Percentiles rank a stretch among this genome's conserved stretches.
Evolutionary conservation across 2,113 vertebrate genomes (phyloP).

Genomic region (Dissostichus mawsoni): DNA sequence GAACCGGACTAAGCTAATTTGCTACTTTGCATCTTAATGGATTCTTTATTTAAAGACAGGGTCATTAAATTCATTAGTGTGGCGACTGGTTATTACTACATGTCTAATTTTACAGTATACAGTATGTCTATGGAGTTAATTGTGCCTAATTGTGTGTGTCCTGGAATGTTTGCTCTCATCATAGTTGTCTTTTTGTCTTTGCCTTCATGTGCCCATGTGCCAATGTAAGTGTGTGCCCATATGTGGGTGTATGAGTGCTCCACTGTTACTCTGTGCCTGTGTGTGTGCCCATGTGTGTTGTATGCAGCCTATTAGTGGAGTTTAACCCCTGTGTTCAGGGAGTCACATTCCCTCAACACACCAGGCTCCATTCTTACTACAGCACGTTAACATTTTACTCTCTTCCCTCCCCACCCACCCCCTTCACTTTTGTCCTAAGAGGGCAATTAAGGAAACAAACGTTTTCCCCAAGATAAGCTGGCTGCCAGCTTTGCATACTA

Average conservation of each 20-base stretch:
- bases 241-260: slow-evolving; percentile 64
- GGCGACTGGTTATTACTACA: slow-evolving; percentile 39
- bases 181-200: slow-evolving; percentile 65
- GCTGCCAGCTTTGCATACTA: slow-evolving; percentile 91
- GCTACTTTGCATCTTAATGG: slow-evolving; percentile 25
- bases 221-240: slow-evolving; percentile 67
- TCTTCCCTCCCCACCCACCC: slow-evolving; percentile 77
- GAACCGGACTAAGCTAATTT: slow-evolving; percentile 1
- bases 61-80: slow-evolving; percentile 45
- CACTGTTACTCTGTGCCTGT: slow-evolving; percentile 48
- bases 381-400: slow-evolving; percentile 84
- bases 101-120: slow-evolving; percentile 54
- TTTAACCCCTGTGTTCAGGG: slow-evolving; percentile 84
- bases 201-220: slow-evolving; percentile 61
- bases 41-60: slow-evolving; percentile 40
- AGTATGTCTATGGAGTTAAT: slow-evolving; percentile 46
- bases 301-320: slow-evolving; percentile 80
- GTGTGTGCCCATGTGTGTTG: slow-evolving; percentile 67
- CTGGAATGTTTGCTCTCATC: slow-evolving; percentile 63
- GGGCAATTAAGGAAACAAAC: slow-evolving; percentile 93
- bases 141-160: slow-evolving; percentile 61
- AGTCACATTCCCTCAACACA: slow-evolving; percentile 79
- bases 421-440: slow-evolving; percentile 91
- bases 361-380: slow-evolving; percentile 80
- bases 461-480: slow-evolving; percentile 90